Evolutionary conservation across 2,113 vertebrate species (phyloP).

Genomic region (Syrrhaptes paradoxus): DNA sequence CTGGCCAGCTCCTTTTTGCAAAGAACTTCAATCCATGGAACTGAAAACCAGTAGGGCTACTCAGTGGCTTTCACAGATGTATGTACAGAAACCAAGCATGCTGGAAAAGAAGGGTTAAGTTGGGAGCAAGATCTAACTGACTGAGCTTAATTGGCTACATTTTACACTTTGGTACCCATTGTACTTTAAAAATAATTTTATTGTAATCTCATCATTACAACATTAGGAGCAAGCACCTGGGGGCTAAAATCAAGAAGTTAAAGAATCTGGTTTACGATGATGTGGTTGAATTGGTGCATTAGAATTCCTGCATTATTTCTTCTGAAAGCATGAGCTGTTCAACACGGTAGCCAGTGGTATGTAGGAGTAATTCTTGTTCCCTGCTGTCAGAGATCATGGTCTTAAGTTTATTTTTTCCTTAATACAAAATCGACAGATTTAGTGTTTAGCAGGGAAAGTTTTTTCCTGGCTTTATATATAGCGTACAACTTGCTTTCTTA

Average conservation of each 20-base stretch:
- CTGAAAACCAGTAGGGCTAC: not conserved
- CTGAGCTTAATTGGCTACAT: not conserved
- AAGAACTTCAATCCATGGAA: not conserved
- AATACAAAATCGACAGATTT: not conserved
- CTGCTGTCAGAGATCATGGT: not conserved
- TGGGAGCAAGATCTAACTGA: not conserved
- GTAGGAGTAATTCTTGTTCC: constrained; percentile 44
- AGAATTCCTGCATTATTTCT: constrained; percentile 15
- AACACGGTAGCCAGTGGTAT: not conserved
- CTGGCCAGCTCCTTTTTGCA: not conserved
- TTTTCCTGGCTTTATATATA: not conserved
- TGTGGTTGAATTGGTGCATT: constrained; percentile 24
- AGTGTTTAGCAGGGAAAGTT: not conserved
- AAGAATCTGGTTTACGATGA: constrained; percentile 39
- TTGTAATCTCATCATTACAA: constrained; percentile 44
- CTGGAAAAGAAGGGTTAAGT: not conserved
- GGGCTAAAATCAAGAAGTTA: constrained; percentile 47
- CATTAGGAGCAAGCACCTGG: not conserved
- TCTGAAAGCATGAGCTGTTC: not conserved
- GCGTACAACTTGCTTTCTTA: not conserved
- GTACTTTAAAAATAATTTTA: not conserved
- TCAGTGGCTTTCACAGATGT: not conserved
- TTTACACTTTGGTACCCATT: not conserved
- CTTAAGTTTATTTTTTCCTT: not conserved
- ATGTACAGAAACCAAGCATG: not conserved